A percentile compares a stretch with the other conserved stretches of the same genome.
Evolutionary conservation across 2,888 invertebrate species (phyloP).

Genomic region (Lasioglossum vierecki): DNA sequence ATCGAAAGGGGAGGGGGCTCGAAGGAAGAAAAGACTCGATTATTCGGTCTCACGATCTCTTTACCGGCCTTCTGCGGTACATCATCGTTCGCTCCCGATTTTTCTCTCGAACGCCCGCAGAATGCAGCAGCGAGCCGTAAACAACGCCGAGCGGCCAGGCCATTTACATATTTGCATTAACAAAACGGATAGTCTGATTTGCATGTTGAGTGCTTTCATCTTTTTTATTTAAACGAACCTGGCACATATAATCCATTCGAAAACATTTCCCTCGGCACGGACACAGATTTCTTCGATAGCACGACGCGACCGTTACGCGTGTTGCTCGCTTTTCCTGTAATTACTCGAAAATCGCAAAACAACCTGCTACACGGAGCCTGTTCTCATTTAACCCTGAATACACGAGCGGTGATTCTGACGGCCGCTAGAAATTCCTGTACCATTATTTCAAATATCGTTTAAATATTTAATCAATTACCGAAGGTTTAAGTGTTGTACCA

Average conservation of each 20-base stretch:
- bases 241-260: conserved; percentile 51
- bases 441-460: too few relatives aligned
- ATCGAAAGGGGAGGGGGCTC: conserved; percentile 35
- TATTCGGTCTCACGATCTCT: conserved; percentile 66
- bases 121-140: conserved; percentile 67
- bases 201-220: conserved; percentile 73
- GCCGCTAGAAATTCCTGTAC: too few relatives aligned
- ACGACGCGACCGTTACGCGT: not conserved
- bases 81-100: conserved; percentile 63
- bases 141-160: conserved; percentile 61
- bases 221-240: conserved; percentile 68
- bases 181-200: conserved; percentile 74
- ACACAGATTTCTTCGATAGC: conserved; percentile 41
- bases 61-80: conserved; percentile 36
- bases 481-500: too few relatives aligned
- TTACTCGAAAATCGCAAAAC: not conserved
- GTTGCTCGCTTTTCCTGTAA: not conserved
- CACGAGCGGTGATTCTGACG: too few relatives aligned
- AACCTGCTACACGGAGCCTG: not conserved
- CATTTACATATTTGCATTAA: conserved; percentile 77
- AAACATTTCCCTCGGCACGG: conserved; percentile 45
- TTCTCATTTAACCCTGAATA: not conserved
- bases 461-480: too few relatives aligned
- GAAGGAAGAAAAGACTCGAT: conserved; percentile 62
- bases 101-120: conserved; percentile 58